These are phyloP conservation scores for Mycalesis mineus DNA, from an alignment of 2,888 invertebrate species.

Conservation along the genomic window DNA sequence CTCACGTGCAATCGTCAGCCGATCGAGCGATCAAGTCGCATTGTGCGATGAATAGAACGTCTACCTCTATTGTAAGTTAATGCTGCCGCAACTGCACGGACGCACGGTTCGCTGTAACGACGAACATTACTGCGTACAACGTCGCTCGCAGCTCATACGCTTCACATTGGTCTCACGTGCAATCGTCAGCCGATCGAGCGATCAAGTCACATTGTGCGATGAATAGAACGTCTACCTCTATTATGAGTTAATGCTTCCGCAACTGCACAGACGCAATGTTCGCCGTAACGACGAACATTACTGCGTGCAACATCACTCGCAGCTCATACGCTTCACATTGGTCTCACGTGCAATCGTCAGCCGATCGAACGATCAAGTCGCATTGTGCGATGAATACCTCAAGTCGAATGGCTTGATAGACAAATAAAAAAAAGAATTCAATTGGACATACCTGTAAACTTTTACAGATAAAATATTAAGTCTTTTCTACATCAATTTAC, in stretches of 20 bases:
- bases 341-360: conserved; percentile 61
- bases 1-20: conserved; percentile 60
- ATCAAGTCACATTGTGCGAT: conserved; percentile 61
- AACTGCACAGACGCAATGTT: conserved; percentile 46
- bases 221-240: conserved; percentile 78
- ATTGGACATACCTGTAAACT: too few species aligned
- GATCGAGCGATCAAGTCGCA: conserved; percentile 49
- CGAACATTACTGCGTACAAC: too few species aligned
- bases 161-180: conserved; percentile 66
- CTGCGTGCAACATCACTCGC: too few species aligned
- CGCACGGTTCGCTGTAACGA: conserved; percentile 39
- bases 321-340: conserved; percentile 61
- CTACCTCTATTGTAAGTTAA: conserved; percentile 78
- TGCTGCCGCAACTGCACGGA: conserved; percentile 59
- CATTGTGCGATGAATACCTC: conserved; percentile 74
- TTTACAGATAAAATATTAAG: too few species aligned
- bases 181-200: conserved; percentile 49
- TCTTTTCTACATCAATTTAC: too few species aligned
- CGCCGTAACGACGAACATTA: conserved; percentile 4
- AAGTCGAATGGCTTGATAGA: too few species aligned
- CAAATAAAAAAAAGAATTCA: too few species aligned
- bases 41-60: conserved; percentile 76
- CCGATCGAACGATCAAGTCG: conserved; percentile 47
- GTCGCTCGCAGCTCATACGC: too few species aligned
- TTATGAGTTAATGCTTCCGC: conserved; percentile 76